These are phyloP conservation scores for Petrocephalus zakoni DNA, from an alignment of 2,113 vertebrate species.

Conservation along the genomic window DNA sequence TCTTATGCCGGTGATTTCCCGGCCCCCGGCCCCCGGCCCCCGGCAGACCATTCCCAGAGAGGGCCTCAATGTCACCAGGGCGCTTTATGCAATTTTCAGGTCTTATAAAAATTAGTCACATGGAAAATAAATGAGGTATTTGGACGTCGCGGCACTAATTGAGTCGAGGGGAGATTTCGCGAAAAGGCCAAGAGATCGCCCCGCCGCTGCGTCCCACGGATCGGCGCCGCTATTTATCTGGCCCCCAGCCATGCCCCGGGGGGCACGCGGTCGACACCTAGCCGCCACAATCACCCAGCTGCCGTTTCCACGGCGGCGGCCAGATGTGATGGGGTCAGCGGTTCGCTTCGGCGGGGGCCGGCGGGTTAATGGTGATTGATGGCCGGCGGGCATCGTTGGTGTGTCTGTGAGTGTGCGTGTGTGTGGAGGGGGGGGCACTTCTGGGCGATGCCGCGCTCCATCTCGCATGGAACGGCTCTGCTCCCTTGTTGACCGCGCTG, in stretches of 20 bases:
- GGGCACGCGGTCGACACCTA: conserved; percentile 53
- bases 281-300: conserved; percentile 60
- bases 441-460: no score
- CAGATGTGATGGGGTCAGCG: conserved; percentile 67
- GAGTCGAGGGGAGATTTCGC: neutral
- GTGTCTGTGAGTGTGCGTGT: conserved; percentile 17
- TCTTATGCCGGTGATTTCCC: neutral
- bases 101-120: conserved; percentile 16
- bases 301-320: conserved; percentile 65
- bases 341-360: conserved; percentile 48
- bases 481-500: neutral
- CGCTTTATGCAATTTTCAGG: conserved; percentile 11
- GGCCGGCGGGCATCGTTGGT: conserved; percentile 59
- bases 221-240: conserved; percentile 69
- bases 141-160: neutral
- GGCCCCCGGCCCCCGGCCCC: neutral
- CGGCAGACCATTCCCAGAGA: neutral
- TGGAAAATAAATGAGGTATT: conserved; percentile 15
- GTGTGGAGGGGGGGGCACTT: neutral
- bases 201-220: conserved; percentile 51
- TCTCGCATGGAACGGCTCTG: neutral
- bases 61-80: neutral
- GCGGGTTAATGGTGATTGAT: conserved; percentile 78
- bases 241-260: conserved; percentile 52
- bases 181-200: conserved; percentile 44